Percentiles rank a stretch among this genome's conserved stretches.
These are phyloP conservation scores for Mycogona germanica DNA, from an alignment of 2,888 invertebrate genomes.

Conservation along the genomic window DNA sequence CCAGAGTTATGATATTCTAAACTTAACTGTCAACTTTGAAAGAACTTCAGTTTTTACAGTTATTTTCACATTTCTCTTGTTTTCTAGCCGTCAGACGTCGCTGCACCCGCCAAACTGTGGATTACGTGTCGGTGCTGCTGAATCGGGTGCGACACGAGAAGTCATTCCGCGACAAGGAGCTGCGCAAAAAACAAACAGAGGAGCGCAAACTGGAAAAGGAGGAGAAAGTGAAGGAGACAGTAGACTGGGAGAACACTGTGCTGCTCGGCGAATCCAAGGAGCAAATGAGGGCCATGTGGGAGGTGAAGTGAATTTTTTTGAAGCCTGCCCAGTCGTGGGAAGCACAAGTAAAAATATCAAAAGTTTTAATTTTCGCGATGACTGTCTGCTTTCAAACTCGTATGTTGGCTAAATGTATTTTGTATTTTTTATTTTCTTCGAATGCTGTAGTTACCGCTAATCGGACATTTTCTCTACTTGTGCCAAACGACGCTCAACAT, in stretches of 20 bases:
- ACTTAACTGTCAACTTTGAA: too few species aligned
- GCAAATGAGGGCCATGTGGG: constrained; percentile 44
- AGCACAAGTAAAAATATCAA: background rate
- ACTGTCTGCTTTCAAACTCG: background rate
- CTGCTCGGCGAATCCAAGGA: constrained; percentile 33
- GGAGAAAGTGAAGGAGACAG: constrained; percentile 34
- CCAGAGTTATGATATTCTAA: too few species aligned
- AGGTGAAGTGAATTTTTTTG: constrained; percentile 33
- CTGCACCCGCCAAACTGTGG: constrained; percentile 25
- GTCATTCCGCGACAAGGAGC: constrained; percentile 31
- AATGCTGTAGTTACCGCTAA: constrained; percentile 45
- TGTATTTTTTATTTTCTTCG: constrained; percentile 23
- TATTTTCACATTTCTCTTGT: too few species aligned
- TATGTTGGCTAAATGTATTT: background rate
- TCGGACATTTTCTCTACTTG: constrained; percentile 44
- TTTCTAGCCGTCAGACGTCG: constrained; percentile 14
- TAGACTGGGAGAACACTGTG: constrained; percentile 38
- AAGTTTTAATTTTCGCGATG: background rate
- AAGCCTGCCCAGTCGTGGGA: background rate
- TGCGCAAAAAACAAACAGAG: constrained; percentile 29
- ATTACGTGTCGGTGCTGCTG: constrained; percentile 31
- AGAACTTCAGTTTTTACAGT: background rate
- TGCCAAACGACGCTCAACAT: constrained; percentile 40
- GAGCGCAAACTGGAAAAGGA: constrained; percentile 36
- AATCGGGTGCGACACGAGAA: constrained; percentile 34